Conservation (phyloP, 2,888 invertebrate species). For the Trachelus stipa region DNA sequence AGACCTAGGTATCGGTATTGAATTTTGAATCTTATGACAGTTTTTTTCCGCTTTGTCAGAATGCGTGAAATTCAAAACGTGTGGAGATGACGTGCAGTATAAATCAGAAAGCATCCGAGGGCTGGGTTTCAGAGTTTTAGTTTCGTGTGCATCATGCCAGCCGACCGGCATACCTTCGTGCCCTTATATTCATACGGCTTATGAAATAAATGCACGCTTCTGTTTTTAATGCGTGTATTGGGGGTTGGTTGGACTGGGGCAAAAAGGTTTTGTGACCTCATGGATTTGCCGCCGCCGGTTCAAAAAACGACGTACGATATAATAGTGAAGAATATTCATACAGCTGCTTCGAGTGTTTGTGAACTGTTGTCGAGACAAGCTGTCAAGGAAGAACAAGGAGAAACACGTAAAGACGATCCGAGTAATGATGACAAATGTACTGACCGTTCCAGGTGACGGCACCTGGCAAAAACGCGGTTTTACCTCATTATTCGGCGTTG, state of each 20-base stretch:
- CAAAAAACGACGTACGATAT: constrained; percentile 15
- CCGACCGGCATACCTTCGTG: constrained; percentile 16
- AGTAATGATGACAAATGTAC: constrained; percentile 2
- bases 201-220: constrained; percentile 9
- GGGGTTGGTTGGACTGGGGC: constrained; percentile 15
- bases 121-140: constrained; percentile 12
- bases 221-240: constrained; percentile 8
- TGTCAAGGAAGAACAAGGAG: constrained; percentile 18
- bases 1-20: not conserved
- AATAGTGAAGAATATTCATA: constrained; percentile 8
- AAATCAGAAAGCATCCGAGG: constrained; percentile 17
- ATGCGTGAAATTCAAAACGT: constrained; percentile 13
- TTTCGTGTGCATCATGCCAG: not conserved
- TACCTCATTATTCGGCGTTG: constrained; percentile 22
- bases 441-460: constrained; percentile 22
- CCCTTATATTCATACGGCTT: constrained; percentile 11
- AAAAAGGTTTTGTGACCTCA: constrained; percentile 17
- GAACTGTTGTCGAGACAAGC: constrained; percentile 15
- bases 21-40: not conserved
- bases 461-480: constrained; percentile 25
- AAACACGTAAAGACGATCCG: constrained; percentile 10
- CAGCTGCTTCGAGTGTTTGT: constrained; percentile 12
- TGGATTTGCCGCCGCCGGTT: constrained; percentile 17
- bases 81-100: constrained; percentile 15
- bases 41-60: constrained; percentile 1